Conservation (phyloP, 2,888 invertebrate species). For the Pecten maximus region DNA sequence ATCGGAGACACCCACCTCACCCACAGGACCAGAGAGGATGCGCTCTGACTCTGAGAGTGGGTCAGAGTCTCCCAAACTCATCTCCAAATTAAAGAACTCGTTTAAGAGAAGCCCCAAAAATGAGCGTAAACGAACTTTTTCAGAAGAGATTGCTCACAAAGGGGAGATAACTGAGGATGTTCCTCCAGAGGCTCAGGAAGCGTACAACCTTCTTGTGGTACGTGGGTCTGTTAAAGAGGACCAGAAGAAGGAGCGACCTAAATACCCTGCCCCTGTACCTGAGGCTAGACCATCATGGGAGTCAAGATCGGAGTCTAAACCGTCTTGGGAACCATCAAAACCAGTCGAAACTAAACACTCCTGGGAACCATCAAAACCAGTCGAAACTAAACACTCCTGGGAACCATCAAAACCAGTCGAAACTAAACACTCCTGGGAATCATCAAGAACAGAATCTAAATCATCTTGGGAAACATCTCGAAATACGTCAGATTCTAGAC, state of each 20-base stretch:
- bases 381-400: conserved; percentile 3
- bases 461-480: conserved; percentile 1
- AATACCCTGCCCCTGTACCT: not conserved
- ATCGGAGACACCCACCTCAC: conserved; percentile 61
- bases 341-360: conserved; percentile 21
- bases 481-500: not conserved
- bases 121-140: conserved; percentile 89
- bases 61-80: conserved; percentile 68
- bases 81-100: conserved; percentile 71
- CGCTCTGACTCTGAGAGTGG: conserved; percentile 63
- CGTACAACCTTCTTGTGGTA: conserved; percentile 96
- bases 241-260: conserved; percentile 6
- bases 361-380: conserved; percentile 31
- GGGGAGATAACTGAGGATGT: conserved; percentile 83
- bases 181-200: conserved; percentile 94
- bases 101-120: conserved; percentile 85
- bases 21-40: conserved; percentile 54
- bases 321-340: conserved; percentile 22
- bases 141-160: conserved; percentile 87
- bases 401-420: conserved; percentile 31
- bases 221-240: conserved; percentile 82
- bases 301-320: conserved; percentile 36
- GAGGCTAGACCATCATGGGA: not conserved
- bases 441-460: not conserved
- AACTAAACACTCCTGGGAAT: not conserved